These are phyloP conservation scores for Poeciliopsis gracilis DNA, from an alignment of 2,797 vertebrate species.

Conservation along the genomic window DNA sequence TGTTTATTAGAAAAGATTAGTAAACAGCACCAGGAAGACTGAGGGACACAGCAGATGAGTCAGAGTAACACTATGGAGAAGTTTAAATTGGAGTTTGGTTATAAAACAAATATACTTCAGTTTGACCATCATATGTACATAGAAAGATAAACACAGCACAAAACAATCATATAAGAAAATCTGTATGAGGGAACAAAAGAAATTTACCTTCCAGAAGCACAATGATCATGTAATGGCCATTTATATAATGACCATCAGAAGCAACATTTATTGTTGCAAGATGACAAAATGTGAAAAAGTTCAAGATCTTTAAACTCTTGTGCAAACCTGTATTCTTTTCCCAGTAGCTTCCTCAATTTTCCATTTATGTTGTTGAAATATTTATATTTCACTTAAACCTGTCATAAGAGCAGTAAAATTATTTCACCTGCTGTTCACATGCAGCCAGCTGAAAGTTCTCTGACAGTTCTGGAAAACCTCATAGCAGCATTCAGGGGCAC, in stretches of 20 bases:
- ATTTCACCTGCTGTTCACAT: constrained; percentile 16
- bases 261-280: background rate
- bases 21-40: background rate
- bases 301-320: background rate
- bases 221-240: background rate
- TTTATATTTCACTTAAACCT: constrained; percentile 18
- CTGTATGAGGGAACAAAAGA: background rate
- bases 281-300: background rate
- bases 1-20: background rate
- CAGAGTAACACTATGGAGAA: background rate
- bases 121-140: background rate
- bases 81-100: background rate
- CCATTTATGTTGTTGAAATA: constrained; percentile 4
- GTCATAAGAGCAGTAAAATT: background rate
- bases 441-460: constrained; percentile 38
- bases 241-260: background rate
- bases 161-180: background rate
- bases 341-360: background rate
- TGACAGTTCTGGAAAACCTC: constrained; percentile 56
- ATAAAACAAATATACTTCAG: background rate
- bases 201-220: background rate
- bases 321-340: background rate
- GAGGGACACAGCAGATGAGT: background rate
- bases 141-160: background rate
- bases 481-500: constrained; percentile 32